Percentiles rank a stretch among this genome's conserved stretches.
These are phyloP conservation scores for Caracal caracal DNA, from an alignment of 2,113 vertebrate species.

Conservation along the genomic window DNA sequence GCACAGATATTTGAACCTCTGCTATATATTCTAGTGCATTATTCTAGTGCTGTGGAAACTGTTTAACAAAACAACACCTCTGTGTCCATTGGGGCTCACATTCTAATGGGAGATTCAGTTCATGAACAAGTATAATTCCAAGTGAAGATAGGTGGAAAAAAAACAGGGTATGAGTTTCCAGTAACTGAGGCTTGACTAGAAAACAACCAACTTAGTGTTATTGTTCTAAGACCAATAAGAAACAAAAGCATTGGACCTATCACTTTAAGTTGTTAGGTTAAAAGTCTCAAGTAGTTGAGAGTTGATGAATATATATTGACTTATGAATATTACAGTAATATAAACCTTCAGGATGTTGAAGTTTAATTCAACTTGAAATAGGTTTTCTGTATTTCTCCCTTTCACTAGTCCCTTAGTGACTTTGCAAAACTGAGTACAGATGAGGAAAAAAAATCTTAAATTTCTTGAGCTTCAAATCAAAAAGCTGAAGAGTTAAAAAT, in stretches of 20 bases:
- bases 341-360: not conserved
- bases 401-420: not conserved
- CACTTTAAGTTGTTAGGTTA: not conserved
- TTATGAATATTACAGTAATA: not conserved
- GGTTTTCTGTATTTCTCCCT: not conserved
- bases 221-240: not conserved
- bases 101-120: not conserved
- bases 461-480: slow-evolving; percentile 33
- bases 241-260: not conserved
- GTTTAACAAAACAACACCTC: not conserved
- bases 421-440: slow-evolving; percentile 28
- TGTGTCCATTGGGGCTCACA: not conserved
- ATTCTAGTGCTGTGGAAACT: not conserved
- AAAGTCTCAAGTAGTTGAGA: not conserved
- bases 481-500: not conserved
- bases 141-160: not conserved
- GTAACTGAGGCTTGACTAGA: not conserved
- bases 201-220: not conserved
- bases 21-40: not conserved
- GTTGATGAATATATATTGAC: not conserved
- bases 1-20: not conserved
- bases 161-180: not conserved
- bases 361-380: slow-evolving; percentile 21
- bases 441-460: not conserved
- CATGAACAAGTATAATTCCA: not conserved